These are phyloP conservation scores for Phalacrocorax carbo DNA, from an alignment of 2,113 vertebrate genomes.

Conservation along the genomic window DNA sequence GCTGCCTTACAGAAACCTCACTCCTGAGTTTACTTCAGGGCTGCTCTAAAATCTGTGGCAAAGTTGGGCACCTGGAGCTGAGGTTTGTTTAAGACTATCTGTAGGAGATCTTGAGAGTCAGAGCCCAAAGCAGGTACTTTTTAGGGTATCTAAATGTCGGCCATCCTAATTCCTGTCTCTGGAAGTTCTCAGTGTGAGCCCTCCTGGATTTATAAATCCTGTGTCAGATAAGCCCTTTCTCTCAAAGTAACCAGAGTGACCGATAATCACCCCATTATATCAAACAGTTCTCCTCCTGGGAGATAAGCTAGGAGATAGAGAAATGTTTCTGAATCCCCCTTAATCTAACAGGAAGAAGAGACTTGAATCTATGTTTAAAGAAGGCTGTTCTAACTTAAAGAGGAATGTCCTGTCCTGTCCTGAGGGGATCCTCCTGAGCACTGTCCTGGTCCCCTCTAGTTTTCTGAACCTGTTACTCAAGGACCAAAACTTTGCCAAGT, in stretches of 20 bases:
- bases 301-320: background rate
- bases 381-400: background rate
- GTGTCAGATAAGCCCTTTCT: background rate
- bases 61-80: background rate
- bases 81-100: background rate
- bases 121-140: background rate
- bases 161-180: background rate
- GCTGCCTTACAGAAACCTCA: background rate
- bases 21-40: background rate
- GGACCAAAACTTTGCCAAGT: background rate
- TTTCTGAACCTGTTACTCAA: background rate
- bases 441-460: background rate
- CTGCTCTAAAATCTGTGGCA: background rate
- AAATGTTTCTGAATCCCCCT: background rate
- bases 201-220: constrained; percentile 9
- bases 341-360: constrained; percentile 16
- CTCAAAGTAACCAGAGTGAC: background rate
- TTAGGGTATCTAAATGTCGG: background rate
- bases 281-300: background rate
- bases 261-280: constrained; percentile 7
- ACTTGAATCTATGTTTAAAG: background rate
- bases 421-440: background rate
- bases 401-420: background rate
- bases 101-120: background rate
- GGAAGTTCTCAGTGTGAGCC: background rate